Evolutionary conservation across 2,113 vertebrate genomes (phyloP), one percentile per base, ranked within the genome.

Genomic region (Brienomyrus longianalis): DNA sequence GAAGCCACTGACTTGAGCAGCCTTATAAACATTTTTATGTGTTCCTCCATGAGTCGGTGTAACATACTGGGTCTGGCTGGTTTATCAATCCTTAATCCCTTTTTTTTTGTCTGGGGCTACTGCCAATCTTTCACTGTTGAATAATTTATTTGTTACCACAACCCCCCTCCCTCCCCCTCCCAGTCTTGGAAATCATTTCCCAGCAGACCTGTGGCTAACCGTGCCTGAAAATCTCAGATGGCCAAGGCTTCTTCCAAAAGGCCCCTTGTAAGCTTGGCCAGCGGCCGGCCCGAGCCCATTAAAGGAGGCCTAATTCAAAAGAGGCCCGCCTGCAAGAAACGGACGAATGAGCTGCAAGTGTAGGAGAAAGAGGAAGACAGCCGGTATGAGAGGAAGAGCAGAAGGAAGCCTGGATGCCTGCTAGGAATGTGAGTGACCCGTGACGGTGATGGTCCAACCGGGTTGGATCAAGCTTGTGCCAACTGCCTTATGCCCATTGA

Each of bases 151-250:
- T 54, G 45, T 54, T 27, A 35, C 85, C 51, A 35, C 85, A 56
- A 35, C 15, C 85, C 2, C 23, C 83, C 83, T 21, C 23, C 83
- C 83, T 21, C 80, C 39, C 47, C 84, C 50, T 31, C 85, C 51
- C 51, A 43, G 85, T 2, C 85, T 87, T 87, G 85, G 85, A 87
- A 87, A 87, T 87, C 85, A 54, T 35, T 87, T 87, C 85, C 85
- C 85, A 87, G 50, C 11, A 54, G 85, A 54, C 85, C 85, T 54
- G 51, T 35, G 51, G 51, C 48, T 39, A 27, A 35, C 85, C 31
- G 5, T 54, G 85, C 85, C 85, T 86, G 45, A 50, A 86, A 43
- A 35, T 31, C 51, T 54, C 85, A 52, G 50, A 86, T 86, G 83
- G 83, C 48, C 47, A 50, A 3, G 23, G 83, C 48, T 2, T 10